Evolutionary conservation across 1,140 invertebrate species (phyloP), one percentile per base, ranked within the genome.

Genomic region (Copidosoma floridanum): DNA sequence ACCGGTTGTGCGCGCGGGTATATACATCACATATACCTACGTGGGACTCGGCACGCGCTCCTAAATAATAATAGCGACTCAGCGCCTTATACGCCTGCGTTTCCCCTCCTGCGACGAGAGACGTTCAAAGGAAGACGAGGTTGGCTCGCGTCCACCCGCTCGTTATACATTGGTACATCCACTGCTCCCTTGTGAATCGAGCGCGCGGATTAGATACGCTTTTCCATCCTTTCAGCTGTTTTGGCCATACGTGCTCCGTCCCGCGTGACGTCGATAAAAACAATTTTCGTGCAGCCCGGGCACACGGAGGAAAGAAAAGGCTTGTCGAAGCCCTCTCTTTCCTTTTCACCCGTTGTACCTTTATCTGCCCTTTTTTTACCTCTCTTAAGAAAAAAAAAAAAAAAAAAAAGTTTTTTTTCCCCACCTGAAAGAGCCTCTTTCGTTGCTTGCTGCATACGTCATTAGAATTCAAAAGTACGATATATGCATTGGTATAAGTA

Each of bases 91-190:
- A n/a, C 37, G 12, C 37, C 16, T 16, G 12, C 37, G 12, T 16
- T 38, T 16, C 16, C 37, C 16, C 14, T 40, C 6, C 23, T 69
- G 63, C 68, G 67, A 63, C 67, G 68, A 72, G n/a, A 69, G 67
- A 64, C 65, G 59, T 64, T 69, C 64, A 61, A 70, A 70, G 68
- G 61, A 65, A 67, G 65, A 76, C 73, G 77, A 75, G 75, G 72
- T 69, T n/a, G n/a, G n/a, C n/a, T n/a, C n/a, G n/a, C n/a, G 74
- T 77, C 78, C 77, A 71, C 77, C 77, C 71, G 77, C 78, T 38
- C 29, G 71, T 48, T n/a, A n/a, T n/a, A n/a, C n/a, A n/a, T n/a
- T n/a, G n/a, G n/a, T n/a, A n/a, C n/a, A n/a, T n/a, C n/a, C n/a
- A n/a, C n/a, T n/a, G n/a, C n/a, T n/a, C n/a, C n/a, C n/a, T n/a